Base-by-base conservation (phyloP, 2,797 vertebrate genomes). In the Channa striata region DNA sequence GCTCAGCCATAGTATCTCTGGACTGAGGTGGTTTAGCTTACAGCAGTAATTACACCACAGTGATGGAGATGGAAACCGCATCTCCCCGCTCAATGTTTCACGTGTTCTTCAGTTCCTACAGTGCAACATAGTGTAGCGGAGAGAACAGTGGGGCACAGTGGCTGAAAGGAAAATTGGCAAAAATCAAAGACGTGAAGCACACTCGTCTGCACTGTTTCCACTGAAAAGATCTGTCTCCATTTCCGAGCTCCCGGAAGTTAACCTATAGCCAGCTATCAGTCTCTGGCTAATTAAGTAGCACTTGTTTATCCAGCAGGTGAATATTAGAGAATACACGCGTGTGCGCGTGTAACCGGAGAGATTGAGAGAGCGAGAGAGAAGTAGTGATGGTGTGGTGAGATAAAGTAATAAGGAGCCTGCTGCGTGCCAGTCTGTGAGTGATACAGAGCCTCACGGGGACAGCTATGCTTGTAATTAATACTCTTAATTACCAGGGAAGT, bases 381-480 rank as follows among this genome's bases (percentile, higher is more conserved):
- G 43, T 37, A 63, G 77, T 65, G 88, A 90, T 86, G 77, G 49
- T 72, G 83, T 73, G 78, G 62, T 78, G 85, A 86, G 89, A 90
- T 91, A 87, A 82, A 87, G 90, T 75, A 90, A 90, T 90, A 89
- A 77, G 81, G 89, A 52, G 80, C 86, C 81, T 73, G 83, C 89
- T 89, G 90, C 2, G 87, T 84, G 78, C 78, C 81, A 85, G 86
- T 88, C 89, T 86, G 88, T 89, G 89, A 92, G 89, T 85, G 91
- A 93, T 91, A 87, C 87, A 46, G 77, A 81, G 87, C 83, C 92
- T 91, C 91, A 83, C 75, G 86, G 91, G 91, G 86, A 92, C 84
- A 87, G 88, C 88, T 90, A 86, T 83, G 87, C 85, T 89, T 88
- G 87, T 91, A 92, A 93, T 93, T 93, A 93, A 93, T 93, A 89